Percentiles rank a stretch among this genome's conserved stretches.
Conservation (phyloP, 2,113 vertebrate species). For the Sturnus vulgaris region DNA sequence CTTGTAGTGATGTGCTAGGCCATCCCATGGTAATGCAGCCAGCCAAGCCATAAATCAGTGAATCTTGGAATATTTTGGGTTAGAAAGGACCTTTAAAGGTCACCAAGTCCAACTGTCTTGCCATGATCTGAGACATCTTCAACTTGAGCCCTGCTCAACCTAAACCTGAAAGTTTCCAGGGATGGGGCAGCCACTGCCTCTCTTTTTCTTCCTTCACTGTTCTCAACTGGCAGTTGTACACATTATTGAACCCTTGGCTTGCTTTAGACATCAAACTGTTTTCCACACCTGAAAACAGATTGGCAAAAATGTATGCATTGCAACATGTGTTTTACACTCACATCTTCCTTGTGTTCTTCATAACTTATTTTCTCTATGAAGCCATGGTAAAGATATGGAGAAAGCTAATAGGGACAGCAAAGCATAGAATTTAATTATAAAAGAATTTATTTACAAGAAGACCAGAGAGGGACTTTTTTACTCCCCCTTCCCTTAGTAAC, state of each 20-base stretch:
- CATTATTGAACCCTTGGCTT: not conserved
- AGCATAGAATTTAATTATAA: not conserved
- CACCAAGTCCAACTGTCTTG: not conserved
- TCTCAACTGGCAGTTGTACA: not conserved
- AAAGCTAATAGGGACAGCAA: not conserved
- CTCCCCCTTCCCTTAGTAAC: not conserved
- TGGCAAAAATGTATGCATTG: not conserved
- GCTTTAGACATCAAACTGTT: not conserved
- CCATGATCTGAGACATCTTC: not conserved
- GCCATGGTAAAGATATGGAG: not conserved
- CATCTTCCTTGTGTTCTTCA: not conserved
- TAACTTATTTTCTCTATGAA: not conserved
- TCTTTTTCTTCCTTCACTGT: not conserved
- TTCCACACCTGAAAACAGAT: not conserved
- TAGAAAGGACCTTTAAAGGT: not conserved
- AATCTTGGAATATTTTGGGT: not conserved
- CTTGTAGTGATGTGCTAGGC: fast-evolving
- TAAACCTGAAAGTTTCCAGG: not conserved
- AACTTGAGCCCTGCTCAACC: not conserved
- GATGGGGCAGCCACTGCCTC: not conserved
- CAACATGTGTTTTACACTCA: not conserved
- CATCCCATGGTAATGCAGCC: not conserved
- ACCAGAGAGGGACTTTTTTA: not conserved
- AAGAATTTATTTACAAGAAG: not conserved
- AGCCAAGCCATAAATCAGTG: not conserved